Evolutionary conservation across 2,888 invertebrate genomes (phyloP).

Genomic region (Anarsia innoxiella): DNA sequence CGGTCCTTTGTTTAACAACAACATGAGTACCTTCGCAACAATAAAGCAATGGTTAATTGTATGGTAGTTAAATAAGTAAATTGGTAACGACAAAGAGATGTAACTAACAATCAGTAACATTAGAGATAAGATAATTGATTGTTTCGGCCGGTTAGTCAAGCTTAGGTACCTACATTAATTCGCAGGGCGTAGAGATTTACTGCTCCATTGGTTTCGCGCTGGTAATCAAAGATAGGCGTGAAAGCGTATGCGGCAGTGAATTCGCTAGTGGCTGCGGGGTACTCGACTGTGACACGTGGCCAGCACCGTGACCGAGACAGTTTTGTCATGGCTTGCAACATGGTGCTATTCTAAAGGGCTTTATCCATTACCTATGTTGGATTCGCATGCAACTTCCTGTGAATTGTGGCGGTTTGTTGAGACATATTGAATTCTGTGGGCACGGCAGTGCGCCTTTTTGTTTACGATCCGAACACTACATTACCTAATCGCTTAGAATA

Average conservation of each 20-base stretch:
- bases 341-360: background rate
- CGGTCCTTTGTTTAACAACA: no score
- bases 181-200: constrained; percentile 24
- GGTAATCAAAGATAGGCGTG: constrained; percentile 23
- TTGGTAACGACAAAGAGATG: no score
- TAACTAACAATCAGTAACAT: background rate
- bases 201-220: constrained; percentile 21
- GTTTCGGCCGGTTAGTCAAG: constrained; percentile 16
- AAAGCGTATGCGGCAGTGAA: constrained; percentile 18
- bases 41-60: no score
- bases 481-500: no score
- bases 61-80: no score
- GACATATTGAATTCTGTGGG: no score
- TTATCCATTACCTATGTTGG: background rate
- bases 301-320: constrained; percentile 47
- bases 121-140: constrained; percentile 13
- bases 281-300: constrained; percentile 45
- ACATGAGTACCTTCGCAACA: no score
- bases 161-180: no score
- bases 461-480: no score
- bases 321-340: constrained; percentile 26
- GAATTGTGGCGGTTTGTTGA: no score
- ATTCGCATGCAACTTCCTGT: constrained; percentile 6
- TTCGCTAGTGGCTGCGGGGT: constrained; percentile 23
- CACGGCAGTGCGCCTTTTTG: no score